Evolutionary conservation across 2,113 vertebrate species (phyloP), one percentile per base, ranked within the genome.

Genomic region (Macaca nemestrina): DNA sequence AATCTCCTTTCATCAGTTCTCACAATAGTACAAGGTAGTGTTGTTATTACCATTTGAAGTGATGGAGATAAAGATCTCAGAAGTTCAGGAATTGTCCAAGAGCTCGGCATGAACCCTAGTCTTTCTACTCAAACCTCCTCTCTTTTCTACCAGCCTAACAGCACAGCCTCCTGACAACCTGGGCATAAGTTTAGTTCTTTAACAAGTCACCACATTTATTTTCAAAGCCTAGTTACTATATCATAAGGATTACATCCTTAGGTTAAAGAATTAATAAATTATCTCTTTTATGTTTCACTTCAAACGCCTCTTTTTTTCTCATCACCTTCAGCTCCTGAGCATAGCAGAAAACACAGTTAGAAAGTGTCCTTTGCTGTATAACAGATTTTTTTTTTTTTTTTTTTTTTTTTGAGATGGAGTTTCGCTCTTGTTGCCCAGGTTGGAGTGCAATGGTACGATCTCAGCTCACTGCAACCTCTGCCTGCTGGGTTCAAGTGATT

Each of bases 351-450:
- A 9, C 79, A 48, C 6, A 93, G 32, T 9, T 52, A 97, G 52
- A 11, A 20, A 9, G 5, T 52, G 20, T 38, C 5, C 27, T 0
- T 17, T 93, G 55, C 4, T 13, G 96, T 40, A 1, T 40, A 96
- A 72, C 83, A 76, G 40, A 96, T 97, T 94, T 94, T 40, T 59
- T 95, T 96, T 93, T 95, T 94, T 40, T 59, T 95, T 96, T 93
- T 95, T 55, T 96, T 75, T 86, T 88, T 64, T 76, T 64, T 64
- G 61, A 64, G 27, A 32, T 30, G 5, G 61, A 14, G 61, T 64
- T 64, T 32, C 0, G 12, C 11, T 32, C 61, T 64, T 32, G 27
- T 64, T 13, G 5, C 27, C 61, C 61, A 64, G 27, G 61, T 30
- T 64, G 61, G 5, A 32, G 61, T 64, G 27, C 12, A 0, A 14